Evolutionary conservation across 2,888 invertebrate genomes (phyloP).

Genomic region (Ornithoptera priamus): DNA sequence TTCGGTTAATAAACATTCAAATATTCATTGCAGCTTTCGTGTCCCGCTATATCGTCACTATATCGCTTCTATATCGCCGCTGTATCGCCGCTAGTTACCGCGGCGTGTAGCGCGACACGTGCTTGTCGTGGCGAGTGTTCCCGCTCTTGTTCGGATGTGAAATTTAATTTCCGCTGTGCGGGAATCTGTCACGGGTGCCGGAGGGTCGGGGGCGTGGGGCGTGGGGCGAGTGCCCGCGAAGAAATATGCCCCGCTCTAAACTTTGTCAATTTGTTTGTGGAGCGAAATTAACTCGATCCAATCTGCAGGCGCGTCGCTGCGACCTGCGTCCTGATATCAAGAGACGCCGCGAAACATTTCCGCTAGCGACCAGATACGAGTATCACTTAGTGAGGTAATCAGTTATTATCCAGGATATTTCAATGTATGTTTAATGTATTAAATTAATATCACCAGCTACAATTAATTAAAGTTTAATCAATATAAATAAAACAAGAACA

Average conservation of each 20-base stretch:
- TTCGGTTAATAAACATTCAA: not conserved
- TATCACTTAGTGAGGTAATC: constrained; percentile 53
- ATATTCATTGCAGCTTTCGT: constrained; percentile 7
- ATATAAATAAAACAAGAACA: not conserved
- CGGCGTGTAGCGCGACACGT: constrained; percentile 54
- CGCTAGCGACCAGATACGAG: constrained; percentile 40
- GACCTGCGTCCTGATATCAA: constrained; percentile 64
- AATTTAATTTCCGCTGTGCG: constrained; percentile 79
- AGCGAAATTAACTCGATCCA: constrained; percentile 80
- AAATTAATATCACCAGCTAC: not conserved
- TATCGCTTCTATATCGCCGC: not conserved
- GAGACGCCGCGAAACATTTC: constrained; percentile 60
- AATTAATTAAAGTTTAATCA: not conserved
- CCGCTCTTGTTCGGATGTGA: constrained; percentile 78
- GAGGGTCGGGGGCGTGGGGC: constrained; percentile 44
- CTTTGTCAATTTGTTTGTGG: constrained; percentile 81
- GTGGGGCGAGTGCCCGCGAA: constrained; percentile 55
- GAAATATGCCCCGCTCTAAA: constrained; percentile 80
- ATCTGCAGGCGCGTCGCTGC: constrained; percentile 68
- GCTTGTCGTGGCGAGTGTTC: constrained; percentile 64
- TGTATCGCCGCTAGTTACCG: constrained; percentile 43
- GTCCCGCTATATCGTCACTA: not conserved
- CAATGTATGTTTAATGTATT: not conserved
- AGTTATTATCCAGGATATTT: not conserved
- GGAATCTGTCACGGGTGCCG: constrained; percentile 66